Conservation (phyloP, 2,113 vertebrate species). For the Capreolus pygargus region DNA sequence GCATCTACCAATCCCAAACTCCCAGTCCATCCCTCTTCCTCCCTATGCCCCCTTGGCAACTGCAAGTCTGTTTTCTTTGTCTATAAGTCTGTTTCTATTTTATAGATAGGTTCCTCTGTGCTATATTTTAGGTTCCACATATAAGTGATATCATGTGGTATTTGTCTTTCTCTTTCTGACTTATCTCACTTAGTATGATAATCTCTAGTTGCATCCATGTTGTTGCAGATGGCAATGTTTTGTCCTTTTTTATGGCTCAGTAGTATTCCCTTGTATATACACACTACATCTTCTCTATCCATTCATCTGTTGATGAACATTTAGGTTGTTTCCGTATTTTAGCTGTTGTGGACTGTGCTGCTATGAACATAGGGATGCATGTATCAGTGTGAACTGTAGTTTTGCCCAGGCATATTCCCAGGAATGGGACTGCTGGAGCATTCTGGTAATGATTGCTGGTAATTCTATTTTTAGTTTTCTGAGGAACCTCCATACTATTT, state of each 20-base stretch:
- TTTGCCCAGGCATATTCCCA: neutral
- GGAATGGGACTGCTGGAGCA: neutral
- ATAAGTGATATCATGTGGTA: neutral
- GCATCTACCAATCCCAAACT: neutral
- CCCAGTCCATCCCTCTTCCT: neutral
- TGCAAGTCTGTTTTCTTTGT: neutral
- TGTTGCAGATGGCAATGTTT: neutral
- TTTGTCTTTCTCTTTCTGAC: neutral
- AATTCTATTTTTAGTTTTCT: neutral
- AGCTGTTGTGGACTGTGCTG: neutral
- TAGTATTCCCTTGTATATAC: neutral
- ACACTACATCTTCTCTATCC: neutral
- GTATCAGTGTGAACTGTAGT: neutral
- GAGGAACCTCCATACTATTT: neutral
- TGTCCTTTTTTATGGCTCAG: neutral
- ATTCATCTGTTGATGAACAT: neutral
- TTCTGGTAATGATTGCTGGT: neutral
- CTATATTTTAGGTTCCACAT: neutral
- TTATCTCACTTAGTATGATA: neutral
- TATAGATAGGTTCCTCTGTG: neutral
- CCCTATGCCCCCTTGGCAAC: neutral
- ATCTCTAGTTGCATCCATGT: neutral
- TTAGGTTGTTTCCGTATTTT: neutral
- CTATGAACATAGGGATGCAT: neutral
- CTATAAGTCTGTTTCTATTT: neutral